Conservation (phyloP, 1,140 invertebrate species). For the Polypedilum pembai region DNA sequence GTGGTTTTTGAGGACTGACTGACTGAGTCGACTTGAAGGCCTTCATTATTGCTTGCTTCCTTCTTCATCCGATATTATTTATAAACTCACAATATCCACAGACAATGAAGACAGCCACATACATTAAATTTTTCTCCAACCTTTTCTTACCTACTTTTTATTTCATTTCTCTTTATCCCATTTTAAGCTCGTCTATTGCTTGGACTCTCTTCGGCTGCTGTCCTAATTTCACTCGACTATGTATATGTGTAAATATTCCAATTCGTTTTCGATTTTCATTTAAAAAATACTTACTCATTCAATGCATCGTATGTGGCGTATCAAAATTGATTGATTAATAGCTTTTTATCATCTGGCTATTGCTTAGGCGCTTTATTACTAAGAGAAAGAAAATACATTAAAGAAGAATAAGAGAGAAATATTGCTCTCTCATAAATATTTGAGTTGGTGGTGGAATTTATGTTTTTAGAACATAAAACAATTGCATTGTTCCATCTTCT, state of each 20-base stretch:
- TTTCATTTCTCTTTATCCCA: slow-evolving; percentile 14
- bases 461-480: slow-evolving; percentile 6
- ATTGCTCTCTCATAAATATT: too few species aligned
- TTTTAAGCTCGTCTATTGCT: background rate
- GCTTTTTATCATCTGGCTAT: too few species aligned
- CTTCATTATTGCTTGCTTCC: slow-evolving; percentile 10
- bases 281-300: background rate
- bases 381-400: too few species aligned
- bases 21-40: background rate
- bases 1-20: background rate
- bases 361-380: too few species aligned
- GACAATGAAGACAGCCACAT: background rate
- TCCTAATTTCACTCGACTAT: slow-evolving; percentile 14
- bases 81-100: background rate
- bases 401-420: too few species aligned
- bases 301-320: too few species aligned
- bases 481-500: background rate
- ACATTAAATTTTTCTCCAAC: background rate
- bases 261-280: background rate
- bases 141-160: slow-evolving; percentile 12
- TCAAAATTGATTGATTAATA: too few species aligned
- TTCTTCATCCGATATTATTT: slow-evolving; percentile 8
- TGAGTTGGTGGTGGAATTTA: background rate
- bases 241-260: background rate
- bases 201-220: background rate